These are phyloP conservation scores for Morone saxatilis DNA, from an alignment of 2,113 vertebrate species.

Conservation along the genomic window DNA sequence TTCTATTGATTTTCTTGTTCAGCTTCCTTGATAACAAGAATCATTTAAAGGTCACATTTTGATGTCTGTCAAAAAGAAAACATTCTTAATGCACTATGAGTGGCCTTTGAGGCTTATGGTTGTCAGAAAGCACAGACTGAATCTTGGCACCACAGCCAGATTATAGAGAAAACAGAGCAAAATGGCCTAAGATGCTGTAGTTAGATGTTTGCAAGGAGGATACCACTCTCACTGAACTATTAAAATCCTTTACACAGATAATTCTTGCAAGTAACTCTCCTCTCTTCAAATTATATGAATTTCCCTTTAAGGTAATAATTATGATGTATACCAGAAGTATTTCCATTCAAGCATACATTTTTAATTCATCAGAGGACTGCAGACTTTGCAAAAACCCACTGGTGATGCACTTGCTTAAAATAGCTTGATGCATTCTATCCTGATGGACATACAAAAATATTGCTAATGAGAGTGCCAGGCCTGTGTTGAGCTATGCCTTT, in stretches of 20 bases:
- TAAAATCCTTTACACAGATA: constrained; percentile 38
- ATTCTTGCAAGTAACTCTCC: constrained; percentile 52
- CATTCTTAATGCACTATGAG: constrained; percentile 80
- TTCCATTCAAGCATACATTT: constrained; percentile 77
- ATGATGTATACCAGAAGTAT: constrained; percentile 73
- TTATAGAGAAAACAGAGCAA: constrained; percentile 55
- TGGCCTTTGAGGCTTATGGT: constrained; percentile 75
- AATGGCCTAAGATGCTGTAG: constrained; percentile 40
- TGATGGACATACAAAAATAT: constrained; percentile 71
- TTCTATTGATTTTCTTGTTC: constrained; percentile 82
- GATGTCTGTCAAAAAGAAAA: constrained; percentile 83
- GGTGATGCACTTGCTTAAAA: constrained; percentile 76
- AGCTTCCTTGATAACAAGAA: constrained; percentile 82
- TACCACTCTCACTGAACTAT: constrained; percentile 25
- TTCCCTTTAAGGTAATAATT: constrained; percentile 77
- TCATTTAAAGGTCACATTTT: constrained; percentile 85
- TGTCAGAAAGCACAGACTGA: constrained; percentile 74
- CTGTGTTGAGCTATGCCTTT: constrained; percentile 50
- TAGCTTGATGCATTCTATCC: constrained; percentile 62
- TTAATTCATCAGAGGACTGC: constrained; percentile 79
- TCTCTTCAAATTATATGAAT: constrained; percentile 56
- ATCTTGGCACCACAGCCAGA: constrained; percentile 71
- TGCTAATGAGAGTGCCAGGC: constrained; percentile 59
- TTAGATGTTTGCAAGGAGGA: constrained; percentile 41
- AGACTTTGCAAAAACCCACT: constrained; percentile 71